phyloP scores from a whole-genome alignment of 2,797 vertebrate genomes.

The Menidia menidia region DNA sequence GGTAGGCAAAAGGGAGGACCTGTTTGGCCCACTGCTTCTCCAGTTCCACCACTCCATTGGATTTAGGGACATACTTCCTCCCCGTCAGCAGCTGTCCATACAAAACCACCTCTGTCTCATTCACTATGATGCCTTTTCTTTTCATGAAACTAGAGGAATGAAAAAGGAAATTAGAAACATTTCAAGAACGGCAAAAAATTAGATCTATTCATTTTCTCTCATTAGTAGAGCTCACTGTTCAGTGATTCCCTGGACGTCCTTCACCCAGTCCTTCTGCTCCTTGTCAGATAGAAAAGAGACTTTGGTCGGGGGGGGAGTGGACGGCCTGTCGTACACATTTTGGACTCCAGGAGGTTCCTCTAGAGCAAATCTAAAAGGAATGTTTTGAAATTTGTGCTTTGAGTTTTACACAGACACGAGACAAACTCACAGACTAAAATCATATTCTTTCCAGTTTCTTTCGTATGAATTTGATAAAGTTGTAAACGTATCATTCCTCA shows the following conservation, averaged over 20 bases:
- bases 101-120: conserved; percentile 87
- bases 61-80: conserved; percentile 89
- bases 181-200: accelerated
- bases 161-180: not conserved
- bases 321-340: conserved; percentile 83
- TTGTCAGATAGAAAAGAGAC: conserved; percentile 88
- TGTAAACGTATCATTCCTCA: too few relatives aligned
- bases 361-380: conserved; percentile 85
- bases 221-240: conserved; percentile 87
- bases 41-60: conserved; percentile 89
- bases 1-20: conserved; percentile 90
- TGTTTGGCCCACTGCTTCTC: conserved; percentile 99
- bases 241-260: conserved; percentile 92
- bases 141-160: conserved; percentile 83
- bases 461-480: not conserved
- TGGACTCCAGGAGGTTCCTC: conserved; percentile 90
- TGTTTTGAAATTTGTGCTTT: not conserved
- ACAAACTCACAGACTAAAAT: not conserved
- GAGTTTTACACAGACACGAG: too few relatives aligned
- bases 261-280: conserved; percentile 91
- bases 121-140: conserved; percentile 94
- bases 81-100: conserved; percentile 93
- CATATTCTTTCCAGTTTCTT: not conserved
- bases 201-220: not conserved
- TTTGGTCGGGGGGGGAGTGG: conserved; percentile 87